Evolutionary conservation across 2,888 invertebrate species (phyloP).

Genomic region (Microdon myrmicae): DNA sequence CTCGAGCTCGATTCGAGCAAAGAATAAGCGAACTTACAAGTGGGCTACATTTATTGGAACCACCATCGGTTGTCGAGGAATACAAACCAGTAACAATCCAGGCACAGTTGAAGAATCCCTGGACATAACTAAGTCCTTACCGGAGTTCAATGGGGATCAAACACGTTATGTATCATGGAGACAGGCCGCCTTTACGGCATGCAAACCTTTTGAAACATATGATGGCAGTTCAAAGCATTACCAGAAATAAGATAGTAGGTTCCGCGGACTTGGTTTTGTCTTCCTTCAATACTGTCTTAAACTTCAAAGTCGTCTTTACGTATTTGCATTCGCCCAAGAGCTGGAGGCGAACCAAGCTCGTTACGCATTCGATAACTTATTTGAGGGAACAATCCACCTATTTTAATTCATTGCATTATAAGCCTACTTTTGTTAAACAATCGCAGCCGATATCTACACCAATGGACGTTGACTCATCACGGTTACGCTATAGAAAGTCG

Average conservation of each 20-base stretch:
- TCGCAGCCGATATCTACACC: no score
- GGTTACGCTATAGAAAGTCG: no score
- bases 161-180: conserved; percentile 8
- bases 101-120: conserved; percentile 9
- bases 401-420: no score
- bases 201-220: conserved; percentile 15
- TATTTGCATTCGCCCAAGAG: no score
- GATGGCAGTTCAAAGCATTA: conserved; percentile 21
- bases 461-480: no score
- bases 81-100: conserved; percentile 1
- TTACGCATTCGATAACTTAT: no score
- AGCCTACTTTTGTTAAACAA: no score
- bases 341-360: no score
- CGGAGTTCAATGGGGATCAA: conserved; percentile 9
- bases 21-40: neutral
- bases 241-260: conserved; percentile 26
- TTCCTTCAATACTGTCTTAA: conserved; percentile 39
- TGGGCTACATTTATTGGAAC: neutral
- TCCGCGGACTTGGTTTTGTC: conserved; percentile 25
- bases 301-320: conserved; percentile 40
- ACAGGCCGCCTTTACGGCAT: conserved; percentile 5
- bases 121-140: conserved; percentile 6
- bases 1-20: neutral
- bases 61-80: neutral
- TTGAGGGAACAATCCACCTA: no score